Conservation (phyloP, 2,113 vertebrate species). For the Gopherus evgoodei region DNA sequence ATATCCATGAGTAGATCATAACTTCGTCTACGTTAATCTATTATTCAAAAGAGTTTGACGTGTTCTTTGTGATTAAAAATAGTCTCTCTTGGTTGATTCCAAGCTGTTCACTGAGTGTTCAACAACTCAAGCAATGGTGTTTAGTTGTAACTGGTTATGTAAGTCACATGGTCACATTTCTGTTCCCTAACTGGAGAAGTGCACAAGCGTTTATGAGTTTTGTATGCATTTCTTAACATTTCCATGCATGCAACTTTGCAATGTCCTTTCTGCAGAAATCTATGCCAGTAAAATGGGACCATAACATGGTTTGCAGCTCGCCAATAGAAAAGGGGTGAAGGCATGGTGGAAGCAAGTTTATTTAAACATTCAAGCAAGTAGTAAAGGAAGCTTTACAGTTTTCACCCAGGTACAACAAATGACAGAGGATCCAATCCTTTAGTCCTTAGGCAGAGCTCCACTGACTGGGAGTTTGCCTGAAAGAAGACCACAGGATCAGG, state of each 20-base stretch:
- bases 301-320: constrained; percentile 1
- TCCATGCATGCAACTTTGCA: constrained; percentile 18
- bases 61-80: constrained; percentile 22
- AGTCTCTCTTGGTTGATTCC: background rate
- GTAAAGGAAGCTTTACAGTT: background rate
- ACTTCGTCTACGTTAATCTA: constrained; percentile 54
- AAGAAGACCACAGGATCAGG: background rate
- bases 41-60: constrained; percentile 34
- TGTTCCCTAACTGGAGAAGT: constrained; percentile 36
- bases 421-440: background rate
- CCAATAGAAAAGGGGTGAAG: constrained; percentile 14
- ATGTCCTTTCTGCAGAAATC: constrained; percentile 50
- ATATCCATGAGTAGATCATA: constrained; percentile 28
- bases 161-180: background rate
- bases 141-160: constrained; percentile 28
- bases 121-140: constrained; percentile 23
- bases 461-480: background rate
- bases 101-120: background rate
- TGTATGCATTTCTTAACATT: constrained; percentile 24
- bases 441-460: background rate
- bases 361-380: constrained; percentile 32
- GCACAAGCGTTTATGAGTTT: background rate
- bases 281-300: background rate
- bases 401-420: background rate
- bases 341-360: constrained; percentile 46